Evolutionary conservation across 2,888 invertebrate species (phyloP).

Genomic region (Macrostomum cliftonense): DNA sequence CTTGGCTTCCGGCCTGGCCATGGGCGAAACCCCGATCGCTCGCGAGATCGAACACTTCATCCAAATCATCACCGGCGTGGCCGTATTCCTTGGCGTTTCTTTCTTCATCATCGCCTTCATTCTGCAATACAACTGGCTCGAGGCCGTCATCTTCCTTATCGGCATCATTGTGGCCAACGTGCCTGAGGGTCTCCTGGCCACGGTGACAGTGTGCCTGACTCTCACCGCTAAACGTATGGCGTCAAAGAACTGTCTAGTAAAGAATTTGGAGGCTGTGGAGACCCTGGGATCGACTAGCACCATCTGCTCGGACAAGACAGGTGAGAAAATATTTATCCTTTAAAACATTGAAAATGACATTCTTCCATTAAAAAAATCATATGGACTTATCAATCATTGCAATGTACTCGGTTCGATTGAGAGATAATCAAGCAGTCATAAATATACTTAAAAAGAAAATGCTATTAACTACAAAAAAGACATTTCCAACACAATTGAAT

Average conservation of each 20-base stretch:
- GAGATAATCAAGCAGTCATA: no score
- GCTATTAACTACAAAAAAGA: no score
- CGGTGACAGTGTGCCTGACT: conserved; percentile 92
- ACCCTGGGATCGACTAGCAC: conserved; percentile 94
- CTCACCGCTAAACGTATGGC: conserved; percentile 98
- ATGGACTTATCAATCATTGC: no score
- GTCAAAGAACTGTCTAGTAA: conserved; percentile 90
- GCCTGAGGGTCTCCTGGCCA: conserved; percentile 90
- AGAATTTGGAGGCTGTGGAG: conserved; percentile 97
- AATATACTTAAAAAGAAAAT: no score
- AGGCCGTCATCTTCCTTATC: conserved; percentile 90
- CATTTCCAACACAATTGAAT: no score
- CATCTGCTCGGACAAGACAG: conserved; percentile 99
- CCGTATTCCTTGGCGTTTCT: conserved; percentile 57
- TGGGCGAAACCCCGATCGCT: conserved; percentile 76
- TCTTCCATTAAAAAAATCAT: no score
- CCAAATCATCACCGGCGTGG: conserved; percentile 76
- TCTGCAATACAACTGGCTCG: conserved; percentile 92
- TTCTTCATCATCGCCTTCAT: conserved; percentile 93
- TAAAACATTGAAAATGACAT: no score
- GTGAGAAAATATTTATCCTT: no score
- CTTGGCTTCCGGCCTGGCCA: conserved; percentile 36
- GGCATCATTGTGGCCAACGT: conserved; percentile 99
- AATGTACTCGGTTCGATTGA: no score
- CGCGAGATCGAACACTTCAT: conserved; percentile 98